Conservation (phyloP, 2,113 vertebrate species). For the Silurus meridionalis region DNA sequence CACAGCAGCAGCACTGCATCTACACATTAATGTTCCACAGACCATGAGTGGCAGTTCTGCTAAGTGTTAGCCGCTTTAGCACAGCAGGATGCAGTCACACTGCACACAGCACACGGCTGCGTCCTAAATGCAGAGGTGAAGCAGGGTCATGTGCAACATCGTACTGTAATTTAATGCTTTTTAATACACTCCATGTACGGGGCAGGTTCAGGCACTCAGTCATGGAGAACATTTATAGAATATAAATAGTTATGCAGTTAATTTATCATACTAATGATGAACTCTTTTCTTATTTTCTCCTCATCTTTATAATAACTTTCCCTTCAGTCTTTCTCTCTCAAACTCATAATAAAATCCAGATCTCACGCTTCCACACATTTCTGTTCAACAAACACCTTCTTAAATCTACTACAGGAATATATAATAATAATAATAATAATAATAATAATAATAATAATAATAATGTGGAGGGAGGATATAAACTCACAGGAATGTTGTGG, state of each 20-base stretch:
- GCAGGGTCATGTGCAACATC: background rate
- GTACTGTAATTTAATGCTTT: background rate
- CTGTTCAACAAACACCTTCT: background rate
- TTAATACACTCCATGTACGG: background rate
- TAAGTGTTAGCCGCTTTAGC: background rate
- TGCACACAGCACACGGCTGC: background rate
- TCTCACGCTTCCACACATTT: background rate
- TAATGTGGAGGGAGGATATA: constrained; percentile 13
- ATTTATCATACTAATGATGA: background rate
- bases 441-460: background rate
- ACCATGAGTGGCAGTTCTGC: background rate
- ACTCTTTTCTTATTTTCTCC: background rate
- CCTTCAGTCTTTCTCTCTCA: background rate
- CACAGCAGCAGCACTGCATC: background rate
- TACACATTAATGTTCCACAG: background rate
- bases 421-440: background rate
- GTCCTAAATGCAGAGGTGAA: background rate
- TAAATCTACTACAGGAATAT: background rate
- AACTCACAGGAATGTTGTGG: constrained; percentile 95
- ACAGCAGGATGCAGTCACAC: background rate
- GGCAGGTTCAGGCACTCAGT: background rate
- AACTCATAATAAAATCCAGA: background rate
- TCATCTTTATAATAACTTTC: background rate
- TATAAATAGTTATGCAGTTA: background rate
- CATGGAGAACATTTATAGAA: background rate